These are phyloP conservation scores for Percopsis transmontana DNA, from an alignment of 2,113 vertebrate genomes.

Conservation along the genomic window DNA sequence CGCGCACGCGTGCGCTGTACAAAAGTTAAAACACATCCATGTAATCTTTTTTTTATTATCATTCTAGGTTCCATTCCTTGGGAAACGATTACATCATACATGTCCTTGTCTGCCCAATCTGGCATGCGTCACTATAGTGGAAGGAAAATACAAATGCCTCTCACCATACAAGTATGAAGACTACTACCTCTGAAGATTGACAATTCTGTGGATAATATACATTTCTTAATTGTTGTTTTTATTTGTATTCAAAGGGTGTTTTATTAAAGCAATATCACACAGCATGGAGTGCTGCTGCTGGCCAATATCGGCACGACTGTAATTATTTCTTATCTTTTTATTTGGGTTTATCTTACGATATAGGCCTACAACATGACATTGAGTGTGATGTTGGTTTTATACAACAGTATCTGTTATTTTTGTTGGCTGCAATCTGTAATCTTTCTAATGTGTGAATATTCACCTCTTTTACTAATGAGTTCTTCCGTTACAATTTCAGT, in stretches of 20 bases:
- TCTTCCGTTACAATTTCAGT: background rate
- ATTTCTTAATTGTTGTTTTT: background rate
- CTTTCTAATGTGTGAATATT: too few species aligned
- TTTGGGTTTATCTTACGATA: too few species aligned
- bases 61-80: conserved; percentile 86
- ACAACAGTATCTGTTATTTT: too few species aligned
- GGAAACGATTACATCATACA: conserved; percentile 86
- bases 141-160: conserved; percentile 83
- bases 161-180: conserved; percentile 77
- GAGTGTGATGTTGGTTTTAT: background rate
- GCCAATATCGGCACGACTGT: too few species aligned
- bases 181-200: conserved; percentile 69
- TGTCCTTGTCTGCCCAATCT: conserved; percentile 89
- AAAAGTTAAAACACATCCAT: background rate
- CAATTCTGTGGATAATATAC: background rate
- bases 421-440: too few species aligned
- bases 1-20: too few species aligned
- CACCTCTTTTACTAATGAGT: too few species aligned
- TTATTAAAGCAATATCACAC: too few species aligned
- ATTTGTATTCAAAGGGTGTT: too few species aligned
- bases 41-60: conserved; percentile 14
- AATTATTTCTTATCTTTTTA: too few species aligned
- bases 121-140: conserved; percentile 74
- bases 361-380: background rate
- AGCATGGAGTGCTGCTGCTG: too few species aligned